Evolutionary conservation across 1,140 invertebrate genomes (phyloP).

Genomic region (Dryas iulia): DNA sequence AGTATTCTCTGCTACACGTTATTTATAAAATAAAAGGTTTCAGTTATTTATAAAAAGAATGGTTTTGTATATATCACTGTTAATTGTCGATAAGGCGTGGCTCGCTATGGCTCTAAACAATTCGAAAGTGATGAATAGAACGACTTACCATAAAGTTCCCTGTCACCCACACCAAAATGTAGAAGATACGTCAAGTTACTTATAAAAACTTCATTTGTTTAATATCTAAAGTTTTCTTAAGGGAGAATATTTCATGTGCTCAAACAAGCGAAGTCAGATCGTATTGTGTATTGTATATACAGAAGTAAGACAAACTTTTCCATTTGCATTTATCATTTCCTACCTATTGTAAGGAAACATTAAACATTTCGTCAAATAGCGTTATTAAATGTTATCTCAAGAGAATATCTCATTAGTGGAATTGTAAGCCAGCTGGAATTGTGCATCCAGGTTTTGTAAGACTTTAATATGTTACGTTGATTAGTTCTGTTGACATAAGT

Average conservation of each 20-base stretch:
- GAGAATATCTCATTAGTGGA: constrained; percentile 13
- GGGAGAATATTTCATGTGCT: not conserved
- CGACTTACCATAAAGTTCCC: too few relatives aligned
- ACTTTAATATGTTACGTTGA: not conserved
- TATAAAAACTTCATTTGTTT: too few relatives aligned
- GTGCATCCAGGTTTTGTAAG: constrained; percentile 2
- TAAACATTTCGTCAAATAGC: constrained; percentile 1
- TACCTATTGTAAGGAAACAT: not conserved
- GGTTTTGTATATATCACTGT: too few relatives aligned
- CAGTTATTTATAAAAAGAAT: too few relatives aligned
- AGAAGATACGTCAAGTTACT: too few relatives aligned
- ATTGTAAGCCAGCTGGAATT: constrained; percentile 13
- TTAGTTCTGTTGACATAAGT: not conserved
- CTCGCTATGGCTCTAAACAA: too few relatives aligned
- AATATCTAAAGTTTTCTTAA: too few relatives aligned
- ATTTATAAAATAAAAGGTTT: too few relatives aligned
- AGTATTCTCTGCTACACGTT: too few relatives aligned
- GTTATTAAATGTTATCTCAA: constrained; percentile 12
- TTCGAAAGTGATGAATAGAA: too few relatives aligned
- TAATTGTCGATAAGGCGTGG: too few relatives aligned
- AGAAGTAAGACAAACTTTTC: not conserved
- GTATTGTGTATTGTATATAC: not conserved
- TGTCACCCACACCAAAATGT: too few relatives aligned
- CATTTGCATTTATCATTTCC: not conserved
- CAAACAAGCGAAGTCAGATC: not conserved